Evolutionary conservation across 2,888 invertebrate genomes (phyloP).

Genomic region (Amorpha juglandis): DNA sequence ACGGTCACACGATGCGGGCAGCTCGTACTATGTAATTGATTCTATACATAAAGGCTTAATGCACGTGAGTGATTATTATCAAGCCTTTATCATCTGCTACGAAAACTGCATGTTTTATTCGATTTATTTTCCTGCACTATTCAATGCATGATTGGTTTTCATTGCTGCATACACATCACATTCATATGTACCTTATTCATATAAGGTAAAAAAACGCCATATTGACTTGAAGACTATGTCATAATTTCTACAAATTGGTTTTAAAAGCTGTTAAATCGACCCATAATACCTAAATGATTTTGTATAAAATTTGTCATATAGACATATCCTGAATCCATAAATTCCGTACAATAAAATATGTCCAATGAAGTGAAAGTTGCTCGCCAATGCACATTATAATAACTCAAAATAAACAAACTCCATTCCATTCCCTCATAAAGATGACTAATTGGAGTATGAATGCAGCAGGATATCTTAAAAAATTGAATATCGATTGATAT

Average conservation of each 20-base stretch:
- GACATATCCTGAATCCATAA: too few relatives aligned
- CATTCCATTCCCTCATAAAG: neutral
- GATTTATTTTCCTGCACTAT: conserved; percentile 2
- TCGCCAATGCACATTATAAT: too few relatives aligned
- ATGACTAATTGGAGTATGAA: neutral
- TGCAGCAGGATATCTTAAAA: neutral
- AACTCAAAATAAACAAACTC: neutral
- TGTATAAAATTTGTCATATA: too few relatives aligned
- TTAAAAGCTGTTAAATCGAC: too few relatives aligned
- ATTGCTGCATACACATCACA: neutral
- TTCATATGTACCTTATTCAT: too few relatives aligned
- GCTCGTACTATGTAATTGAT: neutral
- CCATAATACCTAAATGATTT: too few relatives aligned
- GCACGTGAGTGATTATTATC: conserved; percentile 19
- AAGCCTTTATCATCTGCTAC: neutral
- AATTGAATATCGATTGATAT: neutral
- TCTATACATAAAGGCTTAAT: neutral
- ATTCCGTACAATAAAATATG: too few relatives aligned
- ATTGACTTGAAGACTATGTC: too few relatives aligned
- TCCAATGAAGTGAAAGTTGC: too few relatives aligned
- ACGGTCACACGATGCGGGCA: neutral
- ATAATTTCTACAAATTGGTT: too few relatives aligned
- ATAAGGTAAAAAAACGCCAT: neutral
- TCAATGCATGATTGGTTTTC: conserved; percentile 23
- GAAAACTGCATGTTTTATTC: conserved; percentile 9